Conservation (phyloP, 2,797 vertebrate species). For the Capromys pilorides region DNA sequence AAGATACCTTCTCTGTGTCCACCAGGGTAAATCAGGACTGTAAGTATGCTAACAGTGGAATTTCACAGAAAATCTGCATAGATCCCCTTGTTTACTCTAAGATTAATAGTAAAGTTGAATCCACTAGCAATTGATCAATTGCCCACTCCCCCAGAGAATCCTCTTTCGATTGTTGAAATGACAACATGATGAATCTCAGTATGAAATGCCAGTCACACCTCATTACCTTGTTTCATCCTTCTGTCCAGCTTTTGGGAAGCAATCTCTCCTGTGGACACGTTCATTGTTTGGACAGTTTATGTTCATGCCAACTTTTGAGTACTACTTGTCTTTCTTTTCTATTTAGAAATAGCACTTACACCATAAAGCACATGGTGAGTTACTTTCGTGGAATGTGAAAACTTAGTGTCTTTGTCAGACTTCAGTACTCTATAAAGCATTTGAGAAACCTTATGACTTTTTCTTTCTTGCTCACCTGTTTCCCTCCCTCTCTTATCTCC, state of each 20-base stretch:
- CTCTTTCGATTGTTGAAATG: constrained; percentile 40
- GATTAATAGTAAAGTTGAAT: neutral
- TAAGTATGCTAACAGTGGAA: neutral
- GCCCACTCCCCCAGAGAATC: neutral
- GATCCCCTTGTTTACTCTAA: neutral
- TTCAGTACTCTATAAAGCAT: neutral
- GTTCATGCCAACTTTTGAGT: neutral
- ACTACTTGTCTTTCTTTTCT: neutral
- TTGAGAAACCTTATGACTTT: neutral
- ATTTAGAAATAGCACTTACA: neutral
- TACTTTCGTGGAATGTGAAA: constrained; percentile 8
- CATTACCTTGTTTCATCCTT: constrained; percentile 42
- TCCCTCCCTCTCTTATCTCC: neutral
- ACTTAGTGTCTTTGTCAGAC: neutral
- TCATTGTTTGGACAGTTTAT: constrained; percentile 49
- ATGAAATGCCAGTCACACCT: constrained; percentile 39
- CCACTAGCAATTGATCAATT: neutral
- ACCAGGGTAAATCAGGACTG: neutral
- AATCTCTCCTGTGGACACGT: neutral
- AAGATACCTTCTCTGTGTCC: neutral
- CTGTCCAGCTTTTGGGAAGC: neutral
- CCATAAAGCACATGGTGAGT: neutral
- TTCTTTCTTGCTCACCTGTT: neutral
- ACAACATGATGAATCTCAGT: constrained; percentile 51
- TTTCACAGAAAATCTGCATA: neutral